phyloP scores from a whole-genome alignment of 2,113 vertebrate genomes.

The Holacanthus passer region DNA sequence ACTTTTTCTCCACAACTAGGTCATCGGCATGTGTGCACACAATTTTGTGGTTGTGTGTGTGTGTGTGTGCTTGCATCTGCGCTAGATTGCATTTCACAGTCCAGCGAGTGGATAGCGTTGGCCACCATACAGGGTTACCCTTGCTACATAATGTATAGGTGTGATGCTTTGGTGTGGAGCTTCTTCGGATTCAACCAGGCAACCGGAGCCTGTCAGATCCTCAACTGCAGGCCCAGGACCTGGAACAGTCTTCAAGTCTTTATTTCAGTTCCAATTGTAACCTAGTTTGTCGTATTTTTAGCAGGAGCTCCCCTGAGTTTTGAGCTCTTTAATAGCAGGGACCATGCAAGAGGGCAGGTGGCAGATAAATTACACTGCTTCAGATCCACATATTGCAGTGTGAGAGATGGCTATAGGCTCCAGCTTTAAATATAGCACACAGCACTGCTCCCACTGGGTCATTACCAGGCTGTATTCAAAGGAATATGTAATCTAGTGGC shows the following conservation, averaged over 20 bases:
- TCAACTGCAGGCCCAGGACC: slow-evolving; percentile 26
- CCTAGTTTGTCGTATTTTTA: slow-evolving; percentile 79
- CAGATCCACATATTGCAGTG: slow-evolving; percentile 47
- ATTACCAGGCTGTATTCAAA: slow-evolving; percentile 59
- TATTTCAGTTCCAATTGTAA: slow-evolving; percentile 66
- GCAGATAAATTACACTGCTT: slow-evolving; percentile 68
- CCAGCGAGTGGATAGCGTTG: slow-evolving; percentile 51
- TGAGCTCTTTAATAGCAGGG: slow-evolving; percentile 61
- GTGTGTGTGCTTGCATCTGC: slow-evolving; percentile 33
- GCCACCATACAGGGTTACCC: slow-evolving; percentile 68
- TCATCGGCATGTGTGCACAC: slow-evolving; percentile 8
- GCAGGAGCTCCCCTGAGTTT: slow-evolving; percentile 68
- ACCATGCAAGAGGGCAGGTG: slow-evolving; percentile 57
- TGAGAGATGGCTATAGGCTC: slow-evolving; percentile 61
- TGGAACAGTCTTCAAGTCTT: slow-evolving; percentile 39
- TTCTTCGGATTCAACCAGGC: slow-evolving; percentile 18
- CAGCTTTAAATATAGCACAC: slow-evolving; percentile 58
- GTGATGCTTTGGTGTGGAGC: slow-evolving; percentile 15
- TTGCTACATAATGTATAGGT: slow-evolving; percentile 78
- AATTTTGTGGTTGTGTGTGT: slow-evolving; percentile 23
- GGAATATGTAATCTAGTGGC: slow-evolving; percentile 53
- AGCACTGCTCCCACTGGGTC: slow-evolving; percentile 50
- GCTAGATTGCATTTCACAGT: slow-evolving; percentile 70
- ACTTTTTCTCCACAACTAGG: slow-evolving; percentile 59
- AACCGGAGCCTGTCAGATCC: slow-evolving; percentile 41